Base-by-base conservation (phyloP, 2,113 vertebrate species). In the Nasalis larvatus region DNA sequence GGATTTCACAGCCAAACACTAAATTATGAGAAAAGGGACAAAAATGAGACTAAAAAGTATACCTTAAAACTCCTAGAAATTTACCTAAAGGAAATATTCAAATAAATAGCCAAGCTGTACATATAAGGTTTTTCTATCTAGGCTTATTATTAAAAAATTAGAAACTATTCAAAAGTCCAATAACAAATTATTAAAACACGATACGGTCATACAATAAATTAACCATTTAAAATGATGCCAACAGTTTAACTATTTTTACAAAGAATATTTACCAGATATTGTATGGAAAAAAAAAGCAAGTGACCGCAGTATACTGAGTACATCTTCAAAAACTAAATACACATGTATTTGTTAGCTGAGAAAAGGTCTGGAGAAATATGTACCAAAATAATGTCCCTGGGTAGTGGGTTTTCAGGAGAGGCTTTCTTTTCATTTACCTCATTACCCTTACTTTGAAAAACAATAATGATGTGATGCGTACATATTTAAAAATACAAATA, bases 161-260 rank as follows among this genome's bases (percentile, higher is more conserved):
- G 32, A 81, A 95, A 94, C 63, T 45, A 92, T 85, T 94, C 58
- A 94, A 94, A 96, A 96, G 78, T 27, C 81, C 78, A 95, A 92
- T 35, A 95, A 93, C 4, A 94, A 85, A 94, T 71, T 92, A 95
- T 89, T 92, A 97, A 95, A 94, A 95, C 93, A 93, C 76, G 21
- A 37, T 78, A 10, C 16, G 58, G 58, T 89, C 10, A 35, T 74
- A 78, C 37, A 88, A 85, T 74, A 42, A 37, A 92, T 96, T 94
- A 96, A 78, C n/a, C 89, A 87, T 52, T 71, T 89, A 96, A 87
- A 93, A 63, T 35, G 66, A 68, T 68, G 77, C 77, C 40, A 95
- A 77, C 37, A 60, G 96, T 91, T 71, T 90, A 94, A 52, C 63
- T 82, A 76, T 40, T 97, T 82, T 88, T 27, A 93, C 82, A 97